phyloP scores from a whole-genome alignment of 2,888 invertebrate genomes.

The Athalia cordata region DNA sequence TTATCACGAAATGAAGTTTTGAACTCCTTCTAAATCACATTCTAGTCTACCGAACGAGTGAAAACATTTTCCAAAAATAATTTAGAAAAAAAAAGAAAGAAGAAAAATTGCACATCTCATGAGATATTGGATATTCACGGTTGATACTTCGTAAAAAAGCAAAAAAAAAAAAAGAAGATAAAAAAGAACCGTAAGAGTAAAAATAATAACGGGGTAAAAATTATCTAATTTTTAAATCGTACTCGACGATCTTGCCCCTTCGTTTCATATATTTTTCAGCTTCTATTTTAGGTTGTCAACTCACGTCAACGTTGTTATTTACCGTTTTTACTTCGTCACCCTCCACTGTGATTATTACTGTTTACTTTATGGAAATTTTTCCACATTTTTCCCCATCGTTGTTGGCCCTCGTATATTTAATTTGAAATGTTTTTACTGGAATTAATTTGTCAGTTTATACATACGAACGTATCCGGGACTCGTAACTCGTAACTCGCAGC shows the following conservation, averaged over 20 bases:
- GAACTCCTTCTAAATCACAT: too few species aligned
- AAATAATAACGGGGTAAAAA: not conserved
- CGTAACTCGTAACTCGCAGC: slow-evolving; percentile 45
- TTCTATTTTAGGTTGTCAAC: slow-evolving; percentile 67
- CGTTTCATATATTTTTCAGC: slow-evolving; percentile 64
- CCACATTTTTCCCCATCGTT: slow-evolving; percentile 14
- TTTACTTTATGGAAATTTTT: slow-evolving; percentile 44
- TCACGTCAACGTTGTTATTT: slow-evolving; percentile 25
- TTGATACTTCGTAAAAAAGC: too few species aligned
- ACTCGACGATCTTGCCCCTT: slow-evolving; percentile 51
- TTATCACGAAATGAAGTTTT: not conserved
- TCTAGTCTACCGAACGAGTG: too few species aligned
- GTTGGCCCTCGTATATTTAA: slow-evolving; percentile 5
- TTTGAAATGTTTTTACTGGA: slow-evolving; percentile 20
- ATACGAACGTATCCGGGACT: not conserved
- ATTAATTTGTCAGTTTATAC: slow-evolving; percentile 46
- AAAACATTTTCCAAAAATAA: too few species aligned
- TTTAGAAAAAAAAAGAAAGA: too few species aligned
- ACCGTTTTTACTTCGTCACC: slow-evolving; percentile 5
- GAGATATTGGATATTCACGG: too few species aligned
- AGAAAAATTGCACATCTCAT: too few species aligned
- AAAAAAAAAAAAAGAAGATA: not conserved
- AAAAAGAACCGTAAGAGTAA: not conserved
- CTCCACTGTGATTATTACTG: slow-evolving; percentile 42
- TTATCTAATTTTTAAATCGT: slow-evolving; percentile 13